Base-by-base conservation (phyloP, 1,140 invertebrate genomes). In the Acyrthosiphon pisum region DNA sequence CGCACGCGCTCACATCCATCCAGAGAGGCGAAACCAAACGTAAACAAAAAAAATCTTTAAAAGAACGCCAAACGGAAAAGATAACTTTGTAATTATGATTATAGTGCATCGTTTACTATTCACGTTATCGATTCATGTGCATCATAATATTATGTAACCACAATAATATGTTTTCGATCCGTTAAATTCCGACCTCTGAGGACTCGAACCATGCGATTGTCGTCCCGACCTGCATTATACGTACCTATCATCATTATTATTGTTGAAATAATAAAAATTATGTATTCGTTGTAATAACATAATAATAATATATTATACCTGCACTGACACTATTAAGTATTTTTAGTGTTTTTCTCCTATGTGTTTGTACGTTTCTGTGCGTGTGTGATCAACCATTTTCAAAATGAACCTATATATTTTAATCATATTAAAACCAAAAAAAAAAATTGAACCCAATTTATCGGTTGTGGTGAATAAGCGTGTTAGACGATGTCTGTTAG, bases 401-500 rank as follows among this genome's bases (percentile, higher is more conserved):
- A 56, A 90, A 90, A 56, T 22, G 8, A 56, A 60, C 35, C 18
- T 44, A 41, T 41, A 41, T 41, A 41, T 41, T 41, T 41, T 41
- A 90, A 56, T 30, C 48, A 35, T 41, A 90, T 44, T 30, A 41
- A 56, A 50, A 37, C 6, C 20, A 56, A 91, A 30, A 60, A n/a
- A 91, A 44, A 41, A 84, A 41, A 44, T 48, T 46, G 86, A 87
- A 87, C n/a, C 30, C 44, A 87, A 60, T 91, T 83, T 83, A 50
- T 91, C 68, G 91, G 76, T 93, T 53, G 91, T 83, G 91, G 91
- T 84, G 91, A 93, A 93, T 93, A 93, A 93, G 91, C 30, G 91
- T 93, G 91, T 93, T 93, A 93, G 91, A 93, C 91, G 81, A 93
- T 93, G 48, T 93, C 81, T 93, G 91, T 93, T 93, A 93, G 91